Base-by-base conservation (phyloP, 2,113 vertebrate species). In the Chionomys nivalis region DNA sequence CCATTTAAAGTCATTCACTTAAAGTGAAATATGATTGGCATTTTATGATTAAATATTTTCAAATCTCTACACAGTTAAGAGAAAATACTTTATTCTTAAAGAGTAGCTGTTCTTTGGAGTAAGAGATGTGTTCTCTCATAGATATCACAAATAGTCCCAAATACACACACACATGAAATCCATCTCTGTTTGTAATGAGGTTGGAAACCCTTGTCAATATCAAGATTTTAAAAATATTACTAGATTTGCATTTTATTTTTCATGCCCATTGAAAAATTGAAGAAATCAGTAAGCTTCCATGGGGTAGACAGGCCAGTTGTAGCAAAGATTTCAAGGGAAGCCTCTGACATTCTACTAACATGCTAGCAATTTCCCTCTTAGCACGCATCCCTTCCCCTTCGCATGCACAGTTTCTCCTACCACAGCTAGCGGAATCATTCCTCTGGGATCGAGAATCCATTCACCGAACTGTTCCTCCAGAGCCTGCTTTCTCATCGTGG, bases 391-490 rank as follows among this genome's bases (percentile, higher is more conserved):
- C 16, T 58, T 21, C 65, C 13, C 58, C 81, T 83, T 72, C 23
- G 55, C 10, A 75, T 10, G 12, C 5, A 19, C 7, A 12, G 85
- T 12, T 72, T 92, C 66, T 65, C 81, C 98, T 98, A 99, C 99
- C 98, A 99, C 94, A 16, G 42, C 63, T 63, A 96, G 36, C 0
- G 98, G 98, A 73, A 99, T 97, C 79, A 61, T 98, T 73, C 97
- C 92, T 9, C 52, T 55, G 36, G 78, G 87, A 89, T 98, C 98
- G 95, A 92, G 90, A 0, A 90, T 94, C 98, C 98, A 98, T 87
- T 98, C 97, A 65, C 86, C 55, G 47, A 98, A 98, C 91, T 99
- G 98, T 73, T 94, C 9, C 31, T 94, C 58, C 96, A 99, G 90
- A 0, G 79, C 96, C 89, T 98, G 89, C 79, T 97, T 98, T 63